Base-by-base conservation (phyloP, 2,113 vertebrate species). In the Sigmodon hispidus region DNA sequence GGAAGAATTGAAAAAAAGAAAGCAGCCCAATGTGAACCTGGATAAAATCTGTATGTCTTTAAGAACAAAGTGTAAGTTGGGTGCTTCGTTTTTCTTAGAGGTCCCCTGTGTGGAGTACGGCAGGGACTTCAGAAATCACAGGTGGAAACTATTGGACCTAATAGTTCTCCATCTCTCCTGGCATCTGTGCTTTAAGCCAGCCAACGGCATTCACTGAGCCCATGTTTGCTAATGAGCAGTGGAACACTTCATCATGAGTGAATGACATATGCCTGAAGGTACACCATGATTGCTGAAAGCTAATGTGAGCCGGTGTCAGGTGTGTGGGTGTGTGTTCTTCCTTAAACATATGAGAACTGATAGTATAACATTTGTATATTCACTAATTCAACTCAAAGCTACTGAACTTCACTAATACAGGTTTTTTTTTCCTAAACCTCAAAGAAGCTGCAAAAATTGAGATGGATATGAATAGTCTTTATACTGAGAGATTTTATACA, bases 1-100 rank as follows among this genome's bases (percentile, higher is more conserved):
- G 93, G 95, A 97, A 90, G 94, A 95, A 31, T 77, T 96, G 96
- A 94, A 89, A 98, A 95, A 80, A 80, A 93, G 98, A 96, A 93
- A 88, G 95, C 11, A 91, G 59, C 36, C 36, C 67, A 43, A 69
- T 2, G 61, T 5, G 75, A 96, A 63, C n/a, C 77, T 52, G 91
- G 43, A 89, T 73, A 93, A 98, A 97, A 93, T 83, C 36, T 4
- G 0, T 11, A 36, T 87, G 73, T 67, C 89, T 89, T 50, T 91
- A 59, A 94, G 63, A 40, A 59, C 50, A 50, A 19, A 48, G 1
- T 63, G 17, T n/a, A 0, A 72, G 70, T 90, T 48, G 75, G 96
- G 89, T 61, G 91, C 81, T 79, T 86, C 21, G 79, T 95, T 96
- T 75, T 67, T 43, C 81, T 45, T 40, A 1, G 26, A 8, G 16